phyloP scores from a whole-genome alignment of 2,113 vertebrate genomes.

The Arizona elegans region DNA sequence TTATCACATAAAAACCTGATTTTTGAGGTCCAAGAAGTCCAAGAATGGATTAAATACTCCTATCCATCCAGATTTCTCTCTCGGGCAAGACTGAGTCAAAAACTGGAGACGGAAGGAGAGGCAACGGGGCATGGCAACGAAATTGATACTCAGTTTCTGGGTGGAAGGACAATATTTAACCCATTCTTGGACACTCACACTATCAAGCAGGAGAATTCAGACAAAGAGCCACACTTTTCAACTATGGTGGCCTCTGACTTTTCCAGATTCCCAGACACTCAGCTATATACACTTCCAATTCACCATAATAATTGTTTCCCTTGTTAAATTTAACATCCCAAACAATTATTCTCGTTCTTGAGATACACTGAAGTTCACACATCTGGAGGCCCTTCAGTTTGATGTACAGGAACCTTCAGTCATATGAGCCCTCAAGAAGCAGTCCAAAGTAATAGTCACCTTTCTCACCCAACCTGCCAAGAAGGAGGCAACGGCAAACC shows the following conservation, averaged over 20 bases:
- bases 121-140: too few species aligned
- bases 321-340: not conserved
- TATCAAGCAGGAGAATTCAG: too few species aligned
- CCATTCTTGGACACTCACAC: too few species aligned
- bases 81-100: too few species aligned
- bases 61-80: too few species aligned
- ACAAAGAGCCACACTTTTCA: not conserved
- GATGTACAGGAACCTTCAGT: not conserved
- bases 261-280: not conserved
- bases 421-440: not conserved
- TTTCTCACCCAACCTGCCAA: not conserved
- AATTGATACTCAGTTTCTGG: too few species aligned
- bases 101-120: too few species aligned
- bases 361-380: not conserved
- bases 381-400: not conserved
- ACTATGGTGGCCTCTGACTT: not conserved
- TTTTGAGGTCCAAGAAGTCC: too few species aligned
- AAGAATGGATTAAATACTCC: too few species aligned
- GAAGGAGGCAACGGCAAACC: not conserved
- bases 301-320: not conserved
- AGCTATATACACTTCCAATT: not conserved
- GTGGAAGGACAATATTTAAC: too few species aligned
- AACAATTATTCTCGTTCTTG: not conserved
- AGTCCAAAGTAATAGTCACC: not conserved
- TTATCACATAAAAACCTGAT: too few species aligned